Conservation (phyloP, 2,113 vertebrate genomes). For the Rhinopomastus cyanomelas region DNA sequence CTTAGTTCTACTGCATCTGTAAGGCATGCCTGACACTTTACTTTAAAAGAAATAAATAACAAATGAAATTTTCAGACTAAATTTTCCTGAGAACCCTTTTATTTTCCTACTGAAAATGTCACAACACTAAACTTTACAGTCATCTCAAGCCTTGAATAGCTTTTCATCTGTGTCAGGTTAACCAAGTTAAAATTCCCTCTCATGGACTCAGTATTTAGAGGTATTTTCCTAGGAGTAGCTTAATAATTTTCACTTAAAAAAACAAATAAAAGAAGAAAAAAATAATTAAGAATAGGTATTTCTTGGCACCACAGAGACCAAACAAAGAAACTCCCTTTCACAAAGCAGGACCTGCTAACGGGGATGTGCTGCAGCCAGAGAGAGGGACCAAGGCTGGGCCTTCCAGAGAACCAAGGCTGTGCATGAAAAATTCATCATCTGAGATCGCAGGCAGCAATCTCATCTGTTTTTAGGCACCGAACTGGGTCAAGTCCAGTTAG, state of each 20-base stretch:
- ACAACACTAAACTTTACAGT: slow-evolving; percentile 49
- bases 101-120: neutral
- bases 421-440: slow-evolving; percentile 5
- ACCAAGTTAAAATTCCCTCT: slow-evolving; percentile 60
- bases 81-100: slow-evolving; percentile 8
- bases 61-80: slow-evolving; percentile 4
- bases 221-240: slow-evolving; percentile 40
- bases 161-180: slow-evolving; percentile 67
- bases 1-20: neutral
- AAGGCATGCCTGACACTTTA: neutral
- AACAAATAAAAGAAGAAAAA: neutral
- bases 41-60: slow-evolving; percentile 27
- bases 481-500: neutral
- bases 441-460: neutral
- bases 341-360: neutral
- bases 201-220: slow-evolving; percentile 48
- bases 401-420: neutral
- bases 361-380: neutral
- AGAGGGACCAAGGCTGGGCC: neutral
- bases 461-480: neutral
- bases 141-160: slow-evolving; percentile 39
- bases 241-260: slow-evolving; percentile 41
- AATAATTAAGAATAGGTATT: neutral
- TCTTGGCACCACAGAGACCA: neutral
- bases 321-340: slow-evolving; percentile 28